Conservation (phyloP, 2,888 invertebrate genomes). For the Ctenicera cuprea region DNA sequence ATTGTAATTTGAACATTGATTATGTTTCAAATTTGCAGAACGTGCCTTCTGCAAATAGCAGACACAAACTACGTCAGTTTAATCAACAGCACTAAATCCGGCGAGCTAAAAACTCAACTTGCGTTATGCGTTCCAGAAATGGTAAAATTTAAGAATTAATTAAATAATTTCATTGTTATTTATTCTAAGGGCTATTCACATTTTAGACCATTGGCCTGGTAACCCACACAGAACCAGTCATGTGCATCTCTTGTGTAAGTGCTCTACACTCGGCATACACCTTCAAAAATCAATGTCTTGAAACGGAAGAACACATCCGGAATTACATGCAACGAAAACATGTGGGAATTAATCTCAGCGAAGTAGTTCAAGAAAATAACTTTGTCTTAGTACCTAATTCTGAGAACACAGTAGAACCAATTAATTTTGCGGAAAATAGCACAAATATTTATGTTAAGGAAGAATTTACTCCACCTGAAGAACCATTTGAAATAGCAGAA, state of each 20-base stretch:
- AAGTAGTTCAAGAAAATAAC: not conserved
- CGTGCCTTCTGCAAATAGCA: not conserved
- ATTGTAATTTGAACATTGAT: not conserved
- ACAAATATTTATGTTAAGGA: not conserved
- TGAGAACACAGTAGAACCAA: not conserved
- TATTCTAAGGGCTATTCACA: not conserved
- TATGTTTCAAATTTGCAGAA: conserved; percentile 12
- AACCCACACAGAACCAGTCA: not conserved
- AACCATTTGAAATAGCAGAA: not conserved
- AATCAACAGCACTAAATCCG: not conserved
- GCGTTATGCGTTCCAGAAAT: conserved; percentile 5
- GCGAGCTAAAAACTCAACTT: not conserved
- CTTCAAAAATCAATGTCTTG: conserved; percentile 4
- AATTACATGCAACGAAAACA: not conserved
- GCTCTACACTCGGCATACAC: conserved; percentile 13
- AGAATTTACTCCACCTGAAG: not conserved
- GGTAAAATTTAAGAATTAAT: not conserved
- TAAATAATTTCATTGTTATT: not conserved
- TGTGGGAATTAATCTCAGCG: not conserved
- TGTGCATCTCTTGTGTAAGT: not conserved
- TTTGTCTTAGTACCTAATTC: not conserved
- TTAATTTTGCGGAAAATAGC: not conserved
- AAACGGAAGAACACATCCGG: not conserved
- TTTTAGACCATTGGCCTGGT: not conserved
- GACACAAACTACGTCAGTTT: conserved; percentile 1